Base-by-base conservation (phyloP, 2,797 vertebrate species). In the Hirundo rustica region DNA sequence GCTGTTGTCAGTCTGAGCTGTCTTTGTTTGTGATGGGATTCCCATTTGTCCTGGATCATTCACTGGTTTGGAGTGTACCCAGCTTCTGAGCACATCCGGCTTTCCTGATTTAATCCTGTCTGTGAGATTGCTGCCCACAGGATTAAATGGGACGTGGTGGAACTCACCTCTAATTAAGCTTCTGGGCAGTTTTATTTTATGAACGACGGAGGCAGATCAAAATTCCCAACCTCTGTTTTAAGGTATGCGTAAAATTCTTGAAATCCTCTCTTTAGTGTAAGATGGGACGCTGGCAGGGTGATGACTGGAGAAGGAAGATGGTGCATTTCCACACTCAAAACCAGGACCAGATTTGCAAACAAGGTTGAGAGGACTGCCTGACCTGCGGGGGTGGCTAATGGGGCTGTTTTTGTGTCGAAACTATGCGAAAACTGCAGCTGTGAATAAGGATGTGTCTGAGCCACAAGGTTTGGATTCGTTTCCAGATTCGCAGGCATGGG, bases 401-500 rank as follows among this genome's bases (percentile, higher is more conserved):
- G 71, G 54, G 78, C 90, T 96, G 93, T 67, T 94, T 97, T 96
- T 89, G 91, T 96, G 78, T 17, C 0, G 13, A 78, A 96, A 89
- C 50, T 38, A 74, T 78, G 87, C 22, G 64, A 72, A 84, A 93
- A 62, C 62, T 93, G 91, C 93, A 96, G 95, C 81, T 91, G 94
- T n/a, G 87, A 75, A 18, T n/a, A 78, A 83, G 92, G 92, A 89
- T 70, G 72, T 83, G 92, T 75, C 72, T 84, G 79, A 95, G 89
- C 91, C 92, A 91, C 87, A 58, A n/a, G 75, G 65, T 77, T 68
- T 95, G 87, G 85, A 53, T 73, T 12, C 29, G 1, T 45, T 89
- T 96, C 95, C 91, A 97, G 54, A 58, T 91, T 81, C 70, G 29
- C 58, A 84, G 93, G 82, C 91, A 77, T 88, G 92, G 95, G 95